phyloP scores from a whole-genome alignment of 2,797 vertebrate species.

The Distichodus sexfasciatus region DNA sequence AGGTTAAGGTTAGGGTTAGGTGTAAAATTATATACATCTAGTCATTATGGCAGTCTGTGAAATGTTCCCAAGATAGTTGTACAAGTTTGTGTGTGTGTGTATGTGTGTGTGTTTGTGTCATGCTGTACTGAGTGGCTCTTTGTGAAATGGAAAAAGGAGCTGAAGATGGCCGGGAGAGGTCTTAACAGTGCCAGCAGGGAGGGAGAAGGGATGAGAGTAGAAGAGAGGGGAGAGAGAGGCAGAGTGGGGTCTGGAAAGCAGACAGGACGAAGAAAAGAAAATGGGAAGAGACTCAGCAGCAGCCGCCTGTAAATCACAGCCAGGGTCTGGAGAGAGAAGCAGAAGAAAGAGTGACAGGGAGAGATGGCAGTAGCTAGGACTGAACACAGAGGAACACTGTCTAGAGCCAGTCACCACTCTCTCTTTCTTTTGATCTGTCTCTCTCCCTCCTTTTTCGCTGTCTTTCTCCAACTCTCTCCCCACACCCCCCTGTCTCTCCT shows the following conservation, averaged over 20 bases:
- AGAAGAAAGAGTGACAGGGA: constrained; percentile 51
- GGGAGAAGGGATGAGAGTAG: constrained; percentile 29
- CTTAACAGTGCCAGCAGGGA: constrained; percentile 46
- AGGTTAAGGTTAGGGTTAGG: too few species aligned
- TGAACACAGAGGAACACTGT: constrained; percentile 67
- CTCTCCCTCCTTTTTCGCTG: constrained; percentile 11
- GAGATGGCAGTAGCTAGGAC: constrained; percentile 68
- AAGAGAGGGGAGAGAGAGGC: not conserved
- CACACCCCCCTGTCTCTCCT: constrained; percentile 52
- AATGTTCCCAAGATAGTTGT: too few species aligned
- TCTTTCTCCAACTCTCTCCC: constrained; percentile 1
- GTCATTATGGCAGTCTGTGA: too few species aligned
- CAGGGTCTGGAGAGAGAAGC: constrained; percentile 1
- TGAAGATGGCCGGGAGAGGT: constrained; percentile 60
- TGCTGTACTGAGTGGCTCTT: constrained; percentile 61
- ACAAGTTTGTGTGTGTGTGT: constrained; percentile 42
- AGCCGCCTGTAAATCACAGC: not conserved
- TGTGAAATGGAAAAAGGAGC: constrained; percentile 44
- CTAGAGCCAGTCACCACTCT: constrained; percentile 62
- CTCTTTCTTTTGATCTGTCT: constrained; percentile 39
- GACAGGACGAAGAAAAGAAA: not conserved
- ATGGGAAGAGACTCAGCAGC: not conserved
- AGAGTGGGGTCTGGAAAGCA: not conserved
- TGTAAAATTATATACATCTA: too few species aligned
- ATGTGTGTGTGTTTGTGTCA: too few species aligned